phyloP scores from a whole-genome alignment of 2,797 vertebrate genomes.

The Nannoperca obscura region DNA sequence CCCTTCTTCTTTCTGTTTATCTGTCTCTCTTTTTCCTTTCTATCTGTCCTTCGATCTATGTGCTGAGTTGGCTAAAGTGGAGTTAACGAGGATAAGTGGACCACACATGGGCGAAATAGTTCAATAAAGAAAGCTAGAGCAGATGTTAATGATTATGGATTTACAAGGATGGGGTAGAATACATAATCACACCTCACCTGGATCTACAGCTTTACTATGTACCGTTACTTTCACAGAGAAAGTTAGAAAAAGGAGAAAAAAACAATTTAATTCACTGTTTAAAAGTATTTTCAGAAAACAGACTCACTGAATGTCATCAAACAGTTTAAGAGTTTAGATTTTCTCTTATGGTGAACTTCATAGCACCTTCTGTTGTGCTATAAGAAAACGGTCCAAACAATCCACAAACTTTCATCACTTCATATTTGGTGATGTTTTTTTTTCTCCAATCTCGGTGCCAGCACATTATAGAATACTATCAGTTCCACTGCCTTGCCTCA shows the following conservation, averaged over 20 bases:
- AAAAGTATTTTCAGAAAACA: constrained; percentile 31
- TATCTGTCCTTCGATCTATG: constrained; percentile 76
- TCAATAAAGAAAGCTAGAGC: constrained; percentile 86
- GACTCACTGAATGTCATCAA: constrained; percentile 38
- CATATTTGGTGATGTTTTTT: constrained; percentile 69
- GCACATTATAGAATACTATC: constrained; percentile 84
- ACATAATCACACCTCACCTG: constrained; percentile 73
- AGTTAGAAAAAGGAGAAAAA: constrained; percentile 21
- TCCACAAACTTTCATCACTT: constrained; percentile 70
- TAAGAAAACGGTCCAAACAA: constrained; percentile 61
- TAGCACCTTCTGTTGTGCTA: constrained; percentile 40
- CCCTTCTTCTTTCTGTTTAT: constrained; percentile 52
- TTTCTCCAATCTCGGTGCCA: constrained; percentile 73
- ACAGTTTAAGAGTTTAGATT: constrained; percentile 11
- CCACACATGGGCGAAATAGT: constrained; percentile 84
- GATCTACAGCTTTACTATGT: constrained; percentile 63
- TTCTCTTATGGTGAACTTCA: constrained; percentile 41
- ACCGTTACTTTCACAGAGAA: constrained; percentile 35
- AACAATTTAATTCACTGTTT: constrained; percentile 40
- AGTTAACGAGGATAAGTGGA: constrained; percentile 88
- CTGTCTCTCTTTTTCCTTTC: constrained; percentile 56
- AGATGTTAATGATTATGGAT: constrained; percentile 91
- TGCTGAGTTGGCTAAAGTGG: constrained; percentile 85
- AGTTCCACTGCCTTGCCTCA: constrained; percentile 86
- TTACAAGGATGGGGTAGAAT: constrained; percentile 82